Evolutionary conservation across 2,113 vertebrate genomes (phyloP).

Genomic region (Chionomys nivalis): DNA sequence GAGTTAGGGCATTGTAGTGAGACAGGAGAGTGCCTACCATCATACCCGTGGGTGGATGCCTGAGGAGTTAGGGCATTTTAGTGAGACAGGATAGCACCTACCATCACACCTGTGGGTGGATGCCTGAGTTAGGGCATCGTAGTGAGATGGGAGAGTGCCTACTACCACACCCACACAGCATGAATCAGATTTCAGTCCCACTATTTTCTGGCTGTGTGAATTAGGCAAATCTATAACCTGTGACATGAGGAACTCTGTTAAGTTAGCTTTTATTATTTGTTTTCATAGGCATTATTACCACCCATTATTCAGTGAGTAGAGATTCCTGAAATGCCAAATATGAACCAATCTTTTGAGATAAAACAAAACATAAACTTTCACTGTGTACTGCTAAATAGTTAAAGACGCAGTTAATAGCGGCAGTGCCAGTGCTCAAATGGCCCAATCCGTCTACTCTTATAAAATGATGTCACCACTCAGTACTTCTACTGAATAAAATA

Average conservation of each 20-base stretch:
- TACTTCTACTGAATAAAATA: conserved; percentile 45
- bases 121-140: not conserved
- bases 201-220: not conserved
- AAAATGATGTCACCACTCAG: not conserved
- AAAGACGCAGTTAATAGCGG: not conserved
- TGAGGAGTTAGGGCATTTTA: rapidly evolving
- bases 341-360: not conserved
- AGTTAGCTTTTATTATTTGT: not conserved
- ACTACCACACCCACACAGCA: rapidly evolving
- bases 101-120: too few species aligned
- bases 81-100: rapidly evolving
- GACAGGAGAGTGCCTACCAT: rapidly evolving
- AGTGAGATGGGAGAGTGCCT: rapidly evolving
- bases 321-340: not conserved
- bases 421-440: not conserved
- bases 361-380: not conserved
- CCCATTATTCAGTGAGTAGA: not conserved
- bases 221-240: not conserved
- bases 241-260: not conserved
- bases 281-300: not conserved
- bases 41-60: not conserved
- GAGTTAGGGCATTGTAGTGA: not conserved
- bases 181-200: not conserved
- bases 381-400: not conserved
- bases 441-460: not conserved